Conservation (phyloP, 2,113 vertebrate species). For the Cinclus mexicanus region DNA sequence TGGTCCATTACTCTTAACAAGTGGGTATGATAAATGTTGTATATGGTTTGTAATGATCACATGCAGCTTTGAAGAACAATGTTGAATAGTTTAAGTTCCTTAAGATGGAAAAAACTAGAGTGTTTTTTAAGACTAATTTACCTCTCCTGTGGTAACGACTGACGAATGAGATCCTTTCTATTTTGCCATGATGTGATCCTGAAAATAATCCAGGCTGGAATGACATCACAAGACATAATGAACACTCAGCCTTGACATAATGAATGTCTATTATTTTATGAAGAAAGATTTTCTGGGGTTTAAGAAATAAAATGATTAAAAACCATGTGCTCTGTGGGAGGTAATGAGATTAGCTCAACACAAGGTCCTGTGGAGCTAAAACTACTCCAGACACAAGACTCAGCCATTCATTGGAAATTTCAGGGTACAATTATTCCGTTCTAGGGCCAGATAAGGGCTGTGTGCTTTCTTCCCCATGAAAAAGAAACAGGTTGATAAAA, state of each 20-base stretch:
- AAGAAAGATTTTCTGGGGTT: conserved; percentile 24
- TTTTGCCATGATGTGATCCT: conserved; percentile 13
- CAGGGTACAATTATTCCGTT: conserved; percentile 22
- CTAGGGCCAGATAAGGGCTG: not conserved
- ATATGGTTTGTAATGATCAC: not conserved
- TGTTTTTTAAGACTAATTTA: not conserved
- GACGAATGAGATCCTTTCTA: not conserved
- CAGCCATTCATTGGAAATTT: conserved; percentile 20
- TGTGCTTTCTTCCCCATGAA: conserved; percentile 26
- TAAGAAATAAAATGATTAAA: conserved; percentile 61
- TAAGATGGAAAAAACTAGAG: not conserved
- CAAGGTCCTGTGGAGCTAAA: conserved; percentile 49
- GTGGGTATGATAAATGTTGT: not conserved
- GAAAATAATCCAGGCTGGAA: conserved; percentile 41
- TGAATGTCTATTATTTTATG: conserved; percentile 36
- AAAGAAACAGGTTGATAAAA: conserved; percentile 26
- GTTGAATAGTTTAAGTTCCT: not conserved
- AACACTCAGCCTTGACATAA: conserved; percentile 48
- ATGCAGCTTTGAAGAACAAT: not conserved
- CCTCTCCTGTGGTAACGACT: not conserved
- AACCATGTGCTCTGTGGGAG: conserved; percentile 48
- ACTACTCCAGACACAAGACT: conserved; percentile 33
- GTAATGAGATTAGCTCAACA: conserved; percentile 54
- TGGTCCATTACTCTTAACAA: not conserved
- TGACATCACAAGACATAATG: conserved; percentile 21